A percentile compares a stretch with the other conserved stretches of the same genome.
phyloP scores from a whole-genome alignment of 1,140 invertebrate genomes.

The Notospermus geniculatus region DNA sequence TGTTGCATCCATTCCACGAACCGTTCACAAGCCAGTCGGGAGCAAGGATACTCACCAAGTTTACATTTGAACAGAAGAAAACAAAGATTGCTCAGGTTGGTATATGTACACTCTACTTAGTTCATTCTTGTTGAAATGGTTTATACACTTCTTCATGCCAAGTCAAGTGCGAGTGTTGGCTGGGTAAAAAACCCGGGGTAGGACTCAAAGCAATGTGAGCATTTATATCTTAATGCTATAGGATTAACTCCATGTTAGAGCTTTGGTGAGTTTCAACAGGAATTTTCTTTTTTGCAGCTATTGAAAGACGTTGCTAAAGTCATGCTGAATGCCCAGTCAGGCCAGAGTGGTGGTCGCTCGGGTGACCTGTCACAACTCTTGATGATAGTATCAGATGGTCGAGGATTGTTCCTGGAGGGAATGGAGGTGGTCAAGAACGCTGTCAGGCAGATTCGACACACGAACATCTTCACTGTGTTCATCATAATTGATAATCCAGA shows the following conservation, averaged over 20 bases:
- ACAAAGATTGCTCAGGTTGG: constrained; percentile 55
- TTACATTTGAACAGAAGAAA: constrained; percentile 59
- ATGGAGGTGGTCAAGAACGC: constrained; percentile 72
- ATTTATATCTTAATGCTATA: constrained; percentile 22
- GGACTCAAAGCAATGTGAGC: not conserved
- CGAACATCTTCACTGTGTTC: constrained; percentile 90
- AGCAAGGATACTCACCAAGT: constrained; percentile 59
- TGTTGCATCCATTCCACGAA: constrained; percentile 83
- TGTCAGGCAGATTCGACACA: constrained; percentile 74
- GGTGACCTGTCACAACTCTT: constrained; percentile 69
- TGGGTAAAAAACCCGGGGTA: no score
- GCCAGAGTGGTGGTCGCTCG: constrained; percentile 26
- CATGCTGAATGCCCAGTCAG: constrained; percentile 40
- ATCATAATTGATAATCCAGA: constrained; percentile 91
- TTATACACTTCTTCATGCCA: no score
- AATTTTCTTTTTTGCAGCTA: constrained; percentile 71
- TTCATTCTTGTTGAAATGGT: not conserved
- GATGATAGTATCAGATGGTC: constrained; percentile 85
- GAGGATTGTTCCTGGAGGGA: constrained; percentile 89
- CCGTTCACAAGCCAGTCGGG: constrained; percentile 81
- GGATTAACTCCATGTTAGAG: not conserved
- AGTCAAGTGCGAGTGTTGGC: no score
- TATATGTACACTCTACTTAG: not conserved
- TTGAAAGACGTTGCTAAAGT: constrained; percentile 69
- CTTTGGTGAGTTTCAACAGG: not conserved